A percentile compares a stretch with the other conserved stretches of the same genome.
These are phyloP conservation scores for Athetis lepigone DNA, from an alignment of 2,888 invertebrate genomes.

Conservation along the genomic window DNA sequence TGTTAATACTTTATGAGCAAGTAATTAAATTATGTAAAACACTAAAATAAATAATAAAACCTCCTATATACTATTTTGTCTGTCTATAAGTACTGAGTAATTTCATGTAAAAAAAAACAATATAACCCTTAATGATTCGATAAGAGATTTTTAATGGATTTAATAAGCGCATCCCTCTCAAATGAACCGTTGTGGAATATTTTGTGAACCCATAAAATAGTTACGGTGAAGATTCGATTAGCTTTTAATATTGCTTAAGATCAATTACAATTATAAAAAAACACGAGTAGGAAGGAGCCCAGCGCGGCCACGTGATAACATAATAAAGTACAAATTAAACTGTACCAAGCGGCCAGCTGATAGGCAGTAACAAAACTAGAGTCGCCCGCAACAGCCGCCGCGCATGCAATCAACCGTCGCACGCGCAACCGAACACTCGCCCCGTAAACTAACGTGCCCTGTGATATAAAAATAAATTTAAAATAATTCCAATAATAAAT, in stretches of 20 bases:
- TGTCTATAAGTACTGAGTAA: too few species aligned
- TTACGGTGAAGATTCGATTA: slow-evolving; percentile 42
- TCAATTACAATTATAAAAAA: slow-evolving; percentile 62
- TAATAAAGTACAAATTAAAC: slow-evolving; percentile 88
- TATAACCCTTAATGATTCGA: slow-evolving; percentile 16
- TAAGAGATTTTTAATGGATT: slow-evolving; percentile 9
- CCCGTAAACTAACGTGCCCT: slow-evolving; percentile 37
- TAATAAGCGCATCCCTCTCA: slow-evolving; percentile 28
- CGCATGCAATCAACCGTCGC: slow-evolving; percentile 71
- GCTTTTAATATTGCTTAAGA: slow-evolving; percentile 48
- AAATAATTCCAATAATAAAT: slow-evolving; percentile 42
- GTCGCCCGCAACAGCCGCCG: slow-evolving; percentile 77
- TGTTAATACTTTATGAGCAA: too few species aligned
- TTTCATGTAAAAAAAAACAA: too few species aligned
- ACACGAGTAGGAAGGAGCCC: slow-evolving; percentile 60
- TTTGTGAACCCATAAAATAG: slow-evolving; percentile 30
- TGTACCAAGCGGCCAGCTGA: slow-evolving; percentile 82
- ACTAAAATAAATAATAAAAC: too few species aligned
- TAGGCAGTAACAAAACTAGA: slow-evolving; percentile 80
- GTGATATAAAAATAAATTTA: slow-evolving; percentile 48
- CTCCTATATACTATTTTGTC: too few species aligned
- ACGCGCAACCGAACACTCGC: slow-evolving; percentile 74
- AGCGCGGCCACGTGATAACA: slow-evolving; percentile 82
- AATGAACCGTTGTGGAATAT: slow-evolving; percentile 47
- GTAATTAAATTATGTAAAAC: too few species aligned